A percentile compares a stretch with the other conserved stretches of the same genome.
Evolutionary conservation across 2,113 vertebrate species (phyloP).

Genomic region (Polyodon spathula): DNA sequence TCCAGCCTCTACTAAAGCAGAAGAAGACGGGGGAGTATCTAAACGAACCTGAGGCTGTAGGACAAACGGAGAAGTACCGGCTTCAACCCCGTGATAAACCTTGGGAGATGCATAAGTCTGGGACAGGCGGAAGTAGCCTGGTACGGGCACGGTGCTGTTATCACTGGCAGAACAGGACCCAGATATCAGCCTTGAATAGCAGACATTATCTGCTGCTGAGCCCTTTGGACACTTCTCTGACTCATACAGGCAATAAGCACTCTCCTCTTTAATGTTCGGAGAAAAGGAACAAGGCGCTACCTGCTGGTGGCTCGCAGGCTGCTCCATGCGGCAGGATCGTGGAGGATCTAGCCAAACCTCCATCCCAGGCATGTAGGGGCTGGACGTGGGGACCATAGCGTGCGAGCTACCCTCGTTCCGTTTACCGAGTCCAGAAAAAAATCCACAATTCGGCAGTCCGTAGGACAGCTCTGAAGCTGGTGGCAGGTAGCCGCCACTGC

Average conservation of each 20-base stretch:
- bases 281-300: slow-evolving; percentile 83
- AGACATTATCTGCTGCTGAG: slow-evolving; percentile 63
- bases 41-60: slow-evolving; percentile 66
- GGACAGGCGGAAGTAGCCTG: slow-evolving; percentile 94
- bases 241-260: slow-evolving; percentile 89
- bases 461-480: slow-evolving; percentile 82
- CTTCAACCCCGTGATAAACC: slow-evolving; percentile 63
- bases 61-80: slow-evolving; percentile 63
- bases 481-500: slow-evolving; percentile 81
- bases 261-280: slow-evolving; percentile 92
- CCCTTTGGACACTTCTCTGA: slow-evolving; percentile 87
- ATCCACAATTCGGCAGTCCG: slow-evolving; percentile 85
- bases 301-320: slow-evolving; percentile 63
- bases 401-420: slow-evolving; percentile 77
- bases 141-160: slow-evolving; percentile 76
- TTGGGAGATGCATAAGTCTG: slow-evolving; percentile 86
- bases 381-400: slow-evolving; percentile 63
- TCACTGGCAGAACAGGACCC: slow-evolving; percentile 59
- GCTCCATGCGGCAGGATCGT: slow-evolving; percentile 83
- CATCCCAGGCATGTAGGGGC: slow-evolving; percentile 81
- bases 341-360: slow-evolving; percentile 88
- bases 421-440: slow-evolving; percentile 85
- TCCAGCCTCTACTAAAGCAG: slow-evolving; percentile 57
- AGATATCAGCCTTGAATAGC: slow-evolving; percentile 66
- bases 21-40: slow-evolving; percentile 61